Evolutionary conservation across 2,113 vertebrate species (phyloP), one percentile per base, ranked within the genome.

Genomic region (Nettapus auritus): DNA sequence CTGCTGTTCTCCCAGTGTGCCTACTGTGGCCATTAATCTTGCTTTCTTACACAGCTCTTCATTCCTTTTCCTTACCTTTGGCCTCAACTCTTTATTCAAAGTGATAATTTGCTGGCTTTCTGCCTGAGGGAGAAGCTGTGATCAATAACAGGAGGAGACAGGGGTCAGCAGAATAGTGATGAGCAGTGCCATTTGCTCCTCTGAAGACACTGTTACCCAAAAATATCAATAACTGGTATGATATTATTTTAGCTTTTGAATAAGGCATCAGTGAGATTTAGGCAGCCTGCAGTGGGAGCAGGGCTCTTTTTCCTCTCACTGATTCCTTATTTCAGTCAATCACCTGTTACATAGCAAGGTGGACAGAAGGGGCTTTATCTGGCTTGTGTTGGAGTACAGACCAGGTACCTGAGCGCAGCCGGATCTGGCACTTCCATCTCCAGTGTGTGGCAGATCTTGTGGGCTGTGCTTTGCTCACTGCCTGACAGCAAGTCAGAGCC

Each of bases 81-180:
- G 93, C 96, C 96, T 92, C 82, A 94, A 38, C 84, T 95, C 95
- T 91, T 89, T 94, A 97, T 95, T 97, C 96, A 95, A 95, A 94
- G 93, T 94, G 91, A 88, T 97, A 96, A 95, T 96, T 95, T 95
- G 91, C 91, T 94, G 89, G 40, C 82, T 96, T 69, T 95, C 91
- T 94, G 91, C 94, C 4, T 0, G 91, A 95, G 86, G 86, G 83
- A 94, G 93, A 97, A 95, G 89, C 78, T 80, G 94, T 97, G 96
- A 96, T 97, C 96, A 97, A 95, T 95, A 97, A 94, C 93, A 89
- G 50, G 84, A 93, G 90, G 88, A 89, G 89, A 88, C 78, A 92
- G 88, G 23, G 93, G 94, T 95, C 95, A 95, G 67, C 33, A 14
- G 91, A 95, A 93, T 96, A 91, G 82, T 95, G 93, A 97, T 97